phyloP scores from a whole-genome alignment of 2,797 vertebrate species.

The Pempheris klunzingeri region DNA sequence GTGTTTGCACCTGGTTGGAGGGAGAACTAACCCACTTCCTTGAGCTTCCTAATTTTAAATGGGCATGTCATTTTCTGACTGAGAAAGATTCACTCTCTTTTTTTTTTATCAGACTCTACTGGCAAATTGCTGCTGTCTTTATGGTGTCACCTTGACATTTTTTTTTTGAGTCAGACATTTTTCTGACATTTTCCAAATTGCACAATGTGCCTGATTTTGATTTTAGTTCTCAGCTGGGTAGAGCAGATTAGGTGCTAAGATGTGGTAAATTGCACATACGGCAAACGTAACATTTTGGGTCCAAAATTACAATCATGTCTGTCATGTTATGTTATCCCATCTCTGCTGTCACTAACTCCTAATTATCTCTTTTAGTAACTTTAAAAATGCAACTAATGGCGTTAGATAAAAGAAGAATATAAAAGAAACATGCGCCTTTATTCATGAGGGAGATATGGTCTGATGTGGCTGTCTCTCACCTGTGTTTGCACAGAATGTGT shows the following conservation, averaged over 20 bases:
- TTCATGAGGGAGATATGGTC: slow-evolving; percentile 25
- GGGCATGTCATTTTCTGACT: slow-evolving; percentile 2
- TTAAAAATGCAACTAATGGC: slow-evolving; percentile 39
- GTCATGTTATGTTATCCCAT: slow-evolving; percentile 21
- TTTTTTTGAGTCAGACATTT: slow-evolving; percentile 34
- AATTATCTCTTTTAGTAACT: slow-evolving; percentile 23
- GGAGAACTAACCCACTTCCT: slow-evolving; percentile 1
- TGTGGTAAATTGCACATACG: slow-evolving; percentile 19
- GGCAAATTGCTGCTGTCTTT: slow-evolving; percentile 30
- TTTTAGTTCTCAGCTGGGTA: slow-evolving; percentile 29
- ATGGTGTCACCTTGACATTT: slow-evolving; percentile 65
- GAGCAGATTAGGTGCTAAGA: slow-evolving; percentile 33
- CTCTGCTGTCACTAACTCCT: slow-evolving; percentile 11
- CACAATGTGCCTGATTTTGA: slow-evolving; percentile 45
- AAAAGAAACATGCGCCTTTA: slow-evolving; percentile 11
- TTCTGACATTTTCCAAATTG: slow-evolving; percentile 67
- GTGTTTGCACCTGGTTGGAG: slow-evolving; percentile 1
- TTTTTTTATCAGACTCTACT: neutral
- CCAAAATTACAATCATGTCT: slow-evolving; percentile 2
- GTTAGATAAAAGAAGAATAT: slow-evolving; percentile 3
- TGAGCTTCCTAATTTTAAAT: slow-evolving; percentile 25
- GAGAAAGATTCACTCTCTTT: slow-evolving; percentile 18
- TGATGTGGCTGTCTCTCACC: slow-evolving; percentile 44
- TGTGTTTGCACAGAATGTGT: slow-evolving; percentile 49
- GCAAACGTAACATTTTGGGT: slow-evolving; percentile 16